These are phyloP conservation scores for Hetaerina americana DNA, from an alignment of 1,140 invertebrate species.

Conservation along the genomic window DNA sequence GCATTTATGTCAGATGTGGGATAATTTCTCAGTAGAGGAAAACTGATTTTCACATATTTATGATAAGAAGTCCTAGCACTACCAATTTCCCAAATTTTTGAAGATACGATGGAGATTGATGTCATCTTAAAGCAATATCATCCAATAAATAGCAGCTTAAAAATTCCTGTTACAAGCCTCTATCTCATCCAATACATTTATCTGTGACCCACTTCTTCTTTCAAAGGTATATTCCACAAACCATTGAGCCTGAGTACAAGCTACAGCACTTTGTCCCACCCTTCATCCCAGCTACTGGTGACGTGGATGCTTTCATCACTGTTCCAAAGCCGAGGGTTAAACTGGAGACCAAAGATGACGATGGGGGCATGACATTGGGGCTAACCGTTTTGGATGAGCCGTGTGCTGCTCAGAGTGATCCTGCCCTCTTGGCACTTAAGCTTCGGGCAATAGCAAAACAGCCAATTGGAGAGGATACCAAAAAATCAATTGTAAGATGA, in stretches of 20 bases:
- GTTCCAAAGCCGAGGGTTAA: slow-evolving; percentile 58
- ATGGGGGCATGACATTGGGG: slow-evolving; percentile 53
- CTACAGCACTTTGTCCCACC: slow-evolving; percentile 92
- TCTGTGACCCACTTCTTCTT: not conserved
- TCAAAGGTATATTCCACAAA: slow-evolving; percentile 85
- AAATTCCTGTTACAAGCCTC: too few relatives aligned
- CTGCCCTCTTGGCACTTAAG: slow-evolving; percentile 85
- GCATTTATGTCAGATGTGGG: too few relatives aligned
- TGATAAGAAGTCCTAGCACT: too few relatives aligned
- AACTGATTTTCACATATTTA: too few relatives aligned
- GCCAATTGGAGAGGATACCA: slow-evolving; percentile 33
- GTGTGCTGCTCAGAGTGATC: slow-evolving; percentile 85
- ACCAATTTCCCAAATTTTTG: too few relatives aligned
- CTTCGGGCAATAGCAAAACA: slow-evolving; percentile 72
- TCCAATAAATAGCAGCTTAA: too few relatives aligned
- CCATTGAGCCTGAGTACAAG: slow-evolving; percentile 78
- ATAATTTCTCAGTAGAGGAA: too few relatives aligned
- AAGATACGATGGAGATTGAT: too few relatives aligned
- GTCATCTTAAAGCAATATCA: too few relatives aligned
- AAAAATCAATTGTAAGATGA: too few relatives aligned
- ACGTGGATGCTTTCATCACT: slow-evolving; percentile 96
- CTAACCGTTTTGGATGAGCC: slow-evolving; percentile 88
- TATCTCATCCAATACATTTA: too few relatives aligned
- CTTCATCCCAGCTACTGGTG: slow-evolving; percentile 93
- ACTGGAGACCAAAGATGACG: not conserved